A percentile compares a stretch with the other conserved stretches of the same genome.
Evolutionary conservation across 2,113 vertebrate genomes (phyloP).

Genomic region (Alaudala cheleensis): DNA sequence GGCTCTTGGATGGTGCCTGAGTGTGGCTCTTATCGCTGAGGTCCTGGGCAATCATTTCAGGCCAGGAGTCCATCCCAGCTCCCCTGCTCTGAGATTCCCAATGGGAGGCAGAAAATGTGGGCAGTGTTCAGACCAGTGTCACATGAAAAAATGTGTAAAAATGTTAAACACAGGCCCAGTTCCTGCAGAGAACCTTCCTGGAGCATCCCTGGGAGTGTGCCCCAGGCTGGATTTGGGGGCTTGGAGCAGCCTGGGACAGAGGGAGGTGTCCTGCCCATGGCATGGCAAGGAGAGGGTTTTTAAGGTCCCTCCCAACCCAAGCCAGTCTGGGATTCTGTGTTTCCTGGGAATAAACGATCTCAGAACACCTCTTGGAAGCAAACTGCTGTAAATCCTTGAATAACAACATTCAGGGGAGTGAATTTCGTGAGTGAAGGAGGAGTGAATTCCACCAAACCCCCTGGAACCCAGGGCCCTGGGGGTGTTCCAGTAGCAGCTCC

Average conservation of each 20-base stretch:
- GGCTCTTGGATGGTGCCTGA: neutral
- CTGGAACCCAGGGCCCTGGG: neutral
- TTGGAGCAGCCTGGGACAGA: rapidly evolving
- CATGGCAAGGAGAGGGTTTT: no score
- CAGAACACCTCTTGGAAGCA: neutral
- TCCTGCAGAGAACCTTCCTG: neutral
- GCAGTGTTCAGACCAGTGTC: neutral
- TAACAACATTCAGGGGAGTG: neutral
- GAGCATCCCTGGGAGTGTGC: neutral
- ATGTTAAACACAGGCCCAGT: neutral
- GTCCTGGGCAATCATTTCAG: neutral
- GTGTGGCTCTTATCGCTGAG: neutral
- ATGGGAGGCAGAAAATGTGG: neutral
- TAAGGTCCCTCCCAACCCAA: neutral
- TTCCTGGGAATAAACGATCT: neutral
- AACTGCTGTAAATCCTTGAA: neutral
- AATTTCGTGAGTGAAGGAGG: neutral
- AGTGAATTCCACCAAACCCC: neutral
- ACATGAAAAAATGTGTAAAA: neutral
- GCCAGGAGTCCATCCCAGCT: neutral
- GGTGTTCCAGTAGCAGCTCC: neutral
- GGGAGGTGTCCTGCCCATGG: neutral
- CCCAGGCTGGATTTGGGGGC: rapidly evolving
- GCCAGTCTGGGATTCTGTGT: neutral
- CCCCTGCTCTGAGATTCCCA: neutral